phyloP scores from a whole-genome alignment of 2,888 invertebrate genomes.

The Sesamia inferens region DNA sequence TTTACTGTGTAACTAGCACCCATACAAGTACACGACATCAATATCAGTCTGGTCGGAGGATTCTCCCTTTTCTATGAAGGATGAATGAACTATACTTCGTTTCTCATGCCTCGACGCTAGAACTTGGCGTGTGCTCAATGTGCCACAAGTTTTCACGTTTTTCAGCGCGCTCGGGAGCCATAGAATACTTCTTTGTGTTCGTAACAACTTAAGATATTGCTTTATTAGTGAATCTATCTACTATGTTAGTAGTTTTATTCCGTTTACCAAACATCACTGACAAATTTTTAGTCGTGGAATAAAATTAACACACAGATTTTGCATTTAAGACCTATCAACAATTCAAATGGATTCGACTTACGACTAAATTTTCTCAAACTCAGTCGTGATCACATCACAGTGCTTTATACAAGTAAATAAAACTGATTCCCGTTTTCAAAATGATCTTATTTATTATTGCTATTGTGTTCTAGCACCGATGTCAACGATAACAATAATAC shows the following conservation, averaged over 20 bases:
- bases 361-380: not conserved
- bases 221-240: not conserved
- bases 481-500: constrained; percentile 66
- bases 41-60: too few species aligned
- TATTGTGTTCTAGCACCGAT: constrained; percentile 65
- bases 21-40: too few species aligned
- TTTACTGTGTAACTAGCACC: too few species aligned
- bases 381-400: not conserved
- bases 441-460: not conserved
- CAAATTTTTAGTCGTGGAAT: too few species aligned
- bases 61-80: too few species aligned
- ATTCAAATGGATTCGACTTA: too few species aligned
- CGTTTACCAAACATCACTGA: not conserved
- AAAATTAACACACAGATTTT: too few species aligned
- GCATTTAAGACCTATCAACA: too few species aligned
- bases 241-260: not conserved
- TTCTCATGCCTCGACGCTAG: too few species aligned
- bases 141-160: not conserved
- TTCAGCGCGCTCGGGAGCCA: not conserved
- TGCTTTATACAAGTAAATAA: not conserved
- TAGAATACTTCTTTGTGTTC: not conserved
- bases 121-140: not conserved
- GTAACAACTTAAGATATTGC: not conserved
- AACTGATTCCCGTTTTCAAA: not conserved
- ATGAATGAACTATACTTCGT: too few species aligned